A percentile compares a stretch with the other conserved stretches of the same genome.
Conservation (phyloP, 2,113 vertebrate genomes). For the Sylvietta virens region DNA sequence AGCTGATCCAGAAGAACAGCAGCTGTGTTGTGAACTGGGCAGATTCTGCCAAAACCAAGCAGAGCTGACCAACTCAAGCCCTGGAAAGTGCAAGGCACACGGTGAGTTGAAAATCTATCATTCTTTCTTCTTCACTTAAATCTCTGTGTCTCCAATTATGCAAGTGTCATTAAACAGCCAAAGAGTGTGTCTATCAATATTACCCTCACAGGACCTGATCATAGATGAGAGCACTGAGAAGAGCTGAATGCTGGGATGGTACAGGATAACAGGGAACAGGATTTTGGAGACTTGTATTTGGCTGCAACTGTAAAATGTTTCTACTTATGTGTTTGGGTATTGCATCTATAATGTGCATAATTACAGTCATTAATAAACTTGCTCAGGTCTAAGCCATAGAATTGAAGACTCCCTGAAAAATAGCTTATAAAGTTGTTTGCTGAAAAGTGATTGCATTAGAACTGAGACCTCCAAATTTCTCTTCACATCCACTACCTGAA, state of each 20-base stretch:
- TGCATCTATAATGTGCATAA: neutral
- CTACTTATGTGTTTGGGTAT: neutral
- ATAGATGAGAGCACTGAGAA: neutral
- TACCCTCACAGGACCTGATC: neutral
- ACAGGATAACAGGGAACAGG: neutral
- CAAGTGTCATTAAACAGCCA: neutral
- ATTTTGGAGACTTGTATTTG: neutral
- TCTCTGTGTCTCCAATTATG: neutral
- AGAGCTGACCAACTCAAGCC: neutral
- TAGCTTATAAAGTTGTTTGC: neutral
- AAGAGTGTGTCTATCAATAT: neutral
- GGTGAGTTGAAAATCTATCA: neutral
- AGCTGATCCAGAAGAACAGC: neutral
- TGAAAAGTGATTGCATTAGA: neutral
- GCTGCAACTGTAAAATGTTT: neutral
- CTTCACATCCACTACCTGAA: neutral
- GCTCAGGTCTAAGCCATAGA: neutral
- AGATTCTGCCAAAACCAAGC: neutral
- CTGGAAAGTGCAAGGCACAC: neutral
- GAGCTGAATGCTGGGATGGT: neutral
- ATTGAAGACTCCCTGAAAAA: neutral
- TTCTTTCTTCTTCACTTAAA: neutral
- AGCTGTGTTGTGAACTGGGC: neutral
- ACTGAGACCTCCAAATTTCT: neutral
- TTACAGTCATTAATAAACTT: neutral